Evolutionary conservation across 2,797 vertebrate species (phyloP), one percentile per base, ranked within the genome.

Genomic region (Sebastes aleutianus): DNA sequence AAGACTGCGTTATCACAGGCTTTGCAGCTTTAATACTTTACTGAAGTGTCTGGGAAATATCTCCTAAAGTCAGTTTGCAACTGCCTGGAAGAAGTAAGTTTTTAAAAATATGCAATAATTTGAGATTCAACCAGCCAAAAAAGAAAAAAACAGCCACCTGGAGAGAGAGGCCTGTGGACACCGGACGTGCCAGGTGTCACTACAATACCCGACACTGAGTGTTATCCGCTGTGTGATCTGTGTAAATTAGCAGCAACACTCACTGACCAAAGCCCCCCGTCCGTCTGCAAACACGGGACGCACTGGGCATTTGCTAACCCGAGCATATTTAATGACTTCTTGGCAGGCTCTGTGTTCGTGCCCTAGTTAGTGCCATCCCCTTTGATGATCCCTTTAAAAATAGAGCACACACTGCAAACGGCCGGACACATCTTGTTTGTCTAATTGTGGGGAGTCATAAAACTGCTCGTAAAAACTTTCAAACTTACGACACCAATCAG

Each of bases 311-410:
- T 84, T 68, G 72, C 64, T 87, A 85, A 74, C 59, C 79, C 76
- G 26, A 68, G 73, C 78, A 83, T 74, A 86, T 85, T 87, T 85
- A 85, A 88, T 86, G 80, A 82, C 64, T 62, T 74, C 57, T 82
- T 80, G 82, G 86, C 85, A 72, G 65, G 53, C 76, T 87, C 9
- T 14, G 63, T 12, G 59, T 47, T 47, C 6, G 14, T 84, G 87
- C 54, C 82, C 81, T 70, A 85, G 76, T 85, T 90, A 78, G 70
- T 67, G 36, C 58, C 68, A 43, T 82, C 47, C 53, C 67, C 68
- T 80, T 80, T 89, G 84, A 89, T 82, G 86, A 82, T 74, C 74
- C 73, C 74, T 59, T 76, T 70, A 79, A 83, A 86, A 87, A 71
- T 81, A 63, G 79, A 84, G 81, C 81, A 53, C 75, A 78, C 34